These are phyloP conservation scores for Scytalopus superciliaris DNA, from an alignment of 2,113 vertebrate species.

Conservation along the genomic window DNA sequence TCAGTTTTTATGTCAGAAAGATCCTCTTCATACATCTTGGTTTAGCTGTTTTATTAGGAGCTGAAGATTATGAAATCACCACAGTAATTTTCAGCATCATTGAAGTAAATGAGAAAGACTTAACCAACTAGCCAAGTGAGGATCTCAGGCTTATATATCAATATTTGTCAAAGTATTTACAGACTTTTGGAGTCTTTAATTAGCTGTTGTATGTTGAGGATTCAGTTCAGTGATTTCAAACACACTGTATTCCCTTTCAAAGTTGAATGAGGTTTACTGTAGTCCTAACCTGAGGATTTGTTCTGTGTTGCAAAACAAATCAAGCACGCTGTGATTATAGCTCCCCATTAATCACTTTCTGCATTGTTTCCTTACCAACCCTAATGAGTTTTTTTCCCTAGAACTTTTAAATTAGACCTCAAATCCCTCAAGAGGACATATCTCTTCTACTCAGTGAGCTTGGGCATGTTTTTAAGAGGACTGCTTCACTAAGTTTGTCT, in stretches of 20 bases:
- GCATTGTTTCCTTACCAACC: background rate
- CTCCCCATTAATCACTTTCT: constrained; percentile 39
- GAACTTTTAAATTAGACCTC: background rate
- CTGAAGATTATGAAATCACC: constrained; percentile 32
- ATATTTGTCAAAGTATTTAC: constrained; percentile 41
- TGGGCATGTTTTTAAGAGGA: background rate
- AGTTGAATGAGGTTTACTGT: background rate
- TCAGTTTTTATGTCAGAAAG: constrained; percentile 43
- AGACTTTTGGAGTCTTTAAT: constrained; percentile 49
- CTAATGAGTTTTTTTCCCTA: background rate
- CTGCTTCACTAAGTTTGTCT: background rate
- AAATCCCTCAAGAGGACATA: background rate
- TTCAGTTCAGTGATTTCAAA: constrained; percentile 51
- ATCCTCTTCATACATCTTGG: constrained; percentile 32
- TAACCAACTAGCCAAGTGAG: constrained; percentile 1
- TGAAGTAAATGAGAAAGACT: constrained; percentile 19
- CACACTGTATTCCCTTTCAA: constrained; percentile 2
- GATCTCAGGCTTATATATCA: background rate
- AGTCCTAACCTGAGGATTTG: constrained; percentile 11
- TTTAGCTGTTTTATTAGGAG: constrained; percentile 49
- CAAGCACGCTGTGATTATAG: background rate
- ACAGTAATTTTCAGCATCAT: background rate
- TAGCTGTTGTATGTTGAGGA: constrained; percentile 25
- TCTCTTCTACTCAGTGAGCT: background rate
- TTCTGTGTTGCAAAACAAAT: constrained; percentile 37